Conservation (phyloP, 2,888 invertebrate species). For the Drosophila tanythrix region DNA sequence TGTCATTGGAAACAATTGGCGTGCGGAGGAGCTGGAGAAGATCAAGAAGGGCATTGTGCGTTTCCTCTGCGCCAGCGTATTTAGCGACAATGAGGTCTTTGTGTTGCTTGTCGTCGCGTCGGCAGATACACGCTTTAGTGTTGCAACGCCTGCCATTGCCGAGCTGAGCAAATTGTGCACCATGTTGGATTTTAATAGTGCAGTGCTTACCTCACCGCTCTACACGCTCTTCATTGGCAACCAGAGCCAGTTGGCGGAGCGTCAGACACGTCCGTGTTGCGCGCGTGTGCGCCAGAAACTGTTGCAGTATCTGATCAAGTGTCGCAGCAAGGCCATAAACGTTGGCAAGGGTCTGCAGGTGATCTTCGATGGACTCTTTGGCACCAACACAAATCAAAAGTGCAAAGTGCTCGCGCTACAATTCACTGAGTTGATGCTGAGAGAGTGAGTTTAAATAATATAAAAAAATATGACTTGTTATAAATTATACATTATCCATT, state of each 20-base stretch:
- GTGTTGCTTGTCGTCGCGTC: conserved; percentile 93
- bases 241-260: conserved; percentile 87
- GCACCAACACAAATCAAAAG: conserved; percentile 92
- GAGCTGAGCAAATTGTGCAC: conserved; percentile 91
- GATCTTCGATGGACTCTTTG: conserved; percentile 94
- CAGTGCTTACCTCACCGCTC: conserved; percentile 89
- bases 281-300: conserved; percentile 94
- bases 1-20: conserved; percentile 89
- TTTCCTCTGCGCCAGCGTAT: conserved; percentile 92
- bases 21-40: conserved; percentile 93
- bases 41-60: conserved; percentile 92
- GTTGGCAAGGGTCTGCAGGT: conserved; percentile 94
- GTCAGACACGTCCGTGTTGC: conserved; percentile 91
- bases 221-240: conserved; percentile 89
- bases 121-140: conserved; percentile 94
- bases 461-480: not conserved
- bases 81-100: conserved; percentile 90
- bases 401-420: conserved; percentile 92
- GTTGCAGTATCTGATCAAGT: conserved; percentile 92
- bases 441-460: conserved; percentile 87
- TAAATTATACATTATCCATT: not conserved
- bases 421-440: conserved; percentile 92
- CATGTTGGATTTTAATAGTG: conserved; percentile 91
- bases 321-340: conserved; percentile 89
- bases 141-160: conserved; percentile 94